Evolutionary conservation across 92 coral and sea anemone species (phyloP), one percentile per base, ranked within the genome.

Genomic region (Nematostella vectensis): DNA sequence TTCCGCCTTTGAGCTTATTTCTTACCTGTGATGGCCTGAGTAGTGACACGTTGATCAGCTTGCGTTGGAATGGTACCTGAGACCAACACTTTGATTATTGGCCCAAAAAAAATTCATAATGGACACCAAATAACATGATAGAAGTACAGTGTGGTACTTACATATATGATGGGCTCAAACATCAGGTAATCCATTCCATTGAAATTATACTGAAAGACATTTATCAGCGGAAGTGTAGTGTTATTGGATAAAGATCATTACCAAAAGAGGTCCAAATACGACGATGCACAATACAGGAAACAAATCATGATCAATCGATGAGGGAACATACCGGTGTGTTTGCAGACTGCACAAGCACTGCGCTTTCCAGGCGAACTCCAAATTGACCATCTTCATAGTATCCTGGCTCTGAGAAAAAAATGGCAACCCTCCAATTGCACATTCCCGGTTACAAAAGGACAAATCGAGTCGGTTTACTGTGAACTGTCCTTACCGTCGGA

Each of bases 321-420:
- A n/a, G n/a, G n/a, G n/a, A n/a, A 40, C 94, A 59, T 65, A 91
- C 98, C 61, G 69, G 72, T n/a, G 98, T 91, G 43, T 76, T 74
- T 18, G 98, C 98, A 25, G 71, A 54, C 17, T 68, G 73, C 11
- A 91, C 98, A 15, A 85, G 57, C 10, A 91, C 95, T 38, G 98
- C 98, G 19, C 95, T 91, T 70, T 91, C 98, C 1, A 85, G 70
- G 38, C 98, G 51, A 16, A 91, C 75, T 27, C 98, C 98, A 64
- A 91, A 91, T 27, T 52, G 60, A 0, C 95, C 91, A 42, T 81
- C 91, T 67, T 91, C 98, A 50, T 91, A 91, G 54, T 85, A 91
- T 0, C 95, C 98, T 2, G 98, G 95, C 48, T 91, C 98, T 89
- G 55, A 10, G 27, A 53, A 30, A 50, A 25, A 29, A 39, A 49